These are phyloP conservation scores for Otolemur crassicaudatus DNA, from an alignment of 2,797 vertebrate species.

Conservation along the genomic window DNA sequence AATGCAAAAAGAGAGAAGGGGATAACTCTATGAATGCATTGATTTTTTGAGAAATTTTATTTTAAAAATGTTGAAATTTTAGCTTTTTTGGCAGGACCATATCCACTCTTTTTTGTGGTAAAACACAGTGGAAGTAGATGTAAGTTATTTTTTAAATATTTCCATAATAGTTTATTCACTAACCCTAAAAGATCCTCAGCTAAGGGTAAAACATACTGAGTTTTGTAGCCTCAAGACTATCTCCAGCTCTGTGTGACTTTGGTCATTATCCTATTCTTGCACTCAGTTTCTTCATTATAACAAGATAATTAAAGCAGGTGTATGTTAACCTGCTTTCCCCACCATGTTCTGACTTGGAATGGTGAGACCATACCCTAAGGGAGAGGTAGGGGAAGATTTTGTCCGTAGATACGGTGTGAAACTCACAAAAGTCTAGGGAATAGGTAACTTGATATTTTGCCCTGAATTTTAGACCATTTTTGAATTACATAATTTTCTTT, in stretches of 20 bases:
- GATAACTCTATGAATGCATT: background rate
- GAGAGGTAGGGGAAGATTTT: background rate
- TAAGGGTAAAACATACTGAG: background rate
- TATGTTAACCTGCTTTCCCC: background rate
- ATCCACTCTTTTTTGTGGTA: background rate
- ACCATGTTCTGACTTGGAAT: background rate
- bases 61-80: background rate
- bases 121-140: background rate
- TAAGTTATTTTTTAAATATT: background rate
- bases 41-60: slow-evolving; percentile 64
- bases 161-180: background rate
- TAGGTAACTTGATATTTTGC: background rate
- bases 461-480: background rate
- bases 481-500: slow-evolving; percentile 31
- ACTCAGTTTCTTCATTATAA: background rate
- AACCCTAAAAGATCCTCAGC: background rate
- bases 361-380: fast-evolving
- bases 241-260: background rate
- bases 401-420: background rate
- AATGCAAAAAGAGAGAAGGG: background rate
- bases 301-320: background rate
- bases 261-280: background rate
- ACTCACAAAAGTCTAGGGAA: background rate
- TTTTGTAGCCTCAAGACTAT: background rate
- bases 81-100: background rate